Evolutionary conservation across 2,797 vertebrate species (phyloP), one percentile per base, ranked within the genome.

Genomic region (Schizopygopsis malacanthus): DNA sequence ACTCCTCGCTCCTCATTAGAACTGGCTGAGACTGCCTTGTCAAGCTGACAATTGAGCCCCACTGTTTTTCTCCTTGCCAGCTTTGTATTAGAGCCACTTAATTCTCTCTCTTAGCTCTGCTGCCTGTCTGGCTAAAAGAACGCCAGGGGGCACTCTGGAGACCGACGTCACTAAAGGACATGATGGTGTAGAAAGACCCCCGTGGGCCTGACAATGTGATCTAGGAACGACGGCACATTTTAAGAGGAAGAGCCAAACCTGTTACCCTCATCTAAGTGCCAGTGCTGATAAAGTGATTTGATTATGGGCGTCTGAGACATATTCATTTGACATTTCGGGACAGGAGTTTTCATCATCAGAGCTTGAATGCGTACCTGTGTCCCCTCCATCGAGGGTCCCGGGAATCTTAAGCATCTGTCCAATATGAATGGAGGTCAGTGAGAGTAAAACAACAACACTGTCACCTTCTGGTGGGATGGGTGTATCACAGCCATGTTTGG

Each of bases 1-100:
- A 75, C 86, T 89, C 82, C 25, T 37, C 79, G 25, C 85, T 77
- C 61, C 80, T 88, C 79, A 86, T 87, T 81, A 87, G 75, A 83
- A 83, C 52, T 59, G 33, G 82, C 82, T 89, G 59, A 59, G 79
- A 86, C 80, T 33, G 73, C 54, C 81, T 82, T 79, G 85, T 88
- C 82, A 83, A 89, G 45, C 83, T 83, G 83, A 85, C 79, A 79
- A 54, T 79, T 59, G 75, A 83, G 71, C 50, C 43, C 50, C 67
- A 71, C 73, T 78, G 63, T 76, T 82, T 80, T 75, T 77, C 70
- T 76, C 50, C 82, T 22, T 87, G 63, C 85, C 85, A 76, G 88
- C 65, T 87, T 84, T 81, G 82, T 84, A 81, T 76, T 65, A 43
- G 54, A 76, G 72, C 63, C 80, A 83, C 69, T 80, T 88, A 86